Evolutionary conservation across 2,113 vertebrate species (phyloP).

Genomic region (Notarius quadriscutis): DNA sequence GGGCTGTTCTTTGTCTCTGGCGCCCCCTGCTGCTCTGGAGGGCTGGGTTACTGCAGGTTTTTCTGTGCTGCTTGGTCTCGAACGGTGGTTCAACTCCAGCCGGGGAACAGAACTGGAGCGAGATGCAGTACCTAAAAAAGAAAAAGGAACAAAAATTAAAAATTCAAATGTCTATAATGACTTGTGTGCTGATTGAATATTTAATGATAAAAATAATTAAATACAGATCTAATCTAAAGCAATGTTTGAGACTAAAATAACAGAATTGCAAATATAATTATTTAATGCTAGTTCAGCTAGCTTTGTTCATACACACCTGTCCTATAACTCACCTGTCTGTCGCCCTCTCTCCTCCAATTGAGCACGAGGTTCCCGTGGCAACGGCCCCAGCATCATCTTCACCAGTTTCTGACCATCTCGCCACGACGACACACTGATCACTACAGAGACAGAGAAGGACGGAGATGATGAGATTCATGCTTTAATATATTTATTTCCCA

Average conservation of each 20-base stretch:
- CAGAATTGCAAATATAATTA: background rate
- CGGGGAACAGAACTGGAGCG: conserved; percentile 75
- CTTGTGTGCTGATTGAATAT: background rate
- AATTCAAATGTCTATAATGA: background rate
- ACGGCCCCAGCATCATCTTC: conserved; percentile 87
- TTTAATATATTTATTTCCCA: background rate
- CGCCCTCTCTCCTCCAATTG: conserved; percentile 68
- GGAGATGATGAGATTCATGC: background rate
- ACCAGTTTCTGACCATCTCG: conserved; percentile 90
- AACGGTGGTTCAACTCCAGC: conserved; percentile 64
- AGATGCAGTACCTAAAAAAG: conserved; percentile 58
- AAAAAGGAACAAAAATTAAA: background rate
- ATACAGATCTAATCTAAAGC: background rate
- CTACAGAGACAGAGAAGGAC: conserved; percentile 40
- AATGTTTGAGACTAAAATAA: background rate
- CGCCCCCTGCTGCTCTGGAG: background rate
- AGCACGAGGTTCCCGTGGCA: conserved; percentile 72
- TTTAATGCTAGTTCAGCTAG: background rate
- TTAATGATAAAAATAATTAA: background rate
- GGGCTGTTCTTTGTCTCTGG: background rate
- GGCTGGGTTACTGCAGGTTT: background rate
- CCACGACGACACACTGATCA: conserved; percentile 88
- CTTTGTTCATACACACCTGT: conserved; percentile 33
- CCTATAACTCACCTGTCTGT: conserved; percentile 65
- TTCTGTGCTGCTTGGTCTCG: conserved; percentile 69